These are phyloP conservation scores for Tragelaphus scriptus DNA, from an alignment of 2,113 vertebrate species.

Conservation along the genomic window DNA sequence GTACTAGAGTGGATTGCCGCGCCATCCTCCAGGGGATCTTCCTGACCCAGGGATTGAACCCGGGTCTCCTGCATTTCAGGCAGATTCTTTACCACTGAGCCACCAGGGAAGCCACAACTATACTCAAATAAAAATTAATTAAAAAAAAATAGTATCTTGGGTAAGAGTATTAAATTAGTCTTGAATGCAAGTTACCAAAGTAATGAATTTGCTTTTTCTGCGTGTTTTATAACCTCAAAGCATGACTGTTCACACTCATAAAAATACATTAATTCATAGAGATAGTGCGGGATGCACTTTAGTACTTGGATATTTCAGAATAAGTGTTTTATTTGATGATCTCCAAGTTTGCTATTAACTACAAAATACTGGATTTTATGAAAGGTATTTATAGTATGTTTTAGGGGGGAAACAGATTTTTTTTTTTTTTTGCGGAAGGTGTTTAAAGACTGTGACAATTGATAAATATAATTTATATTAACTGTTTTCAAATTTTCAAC, in stretches of 20 bases:
- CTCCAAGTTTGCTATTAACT: neutral
- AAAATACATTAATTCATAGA: neutral
- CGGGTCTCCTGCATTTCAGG: neutral
- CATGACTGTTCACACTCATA: neutral
- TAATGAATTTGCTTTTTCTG: neutral
- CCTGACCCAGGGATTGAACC: neutral
- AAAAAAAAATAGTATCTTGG: neutral
- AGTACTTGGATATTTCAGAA: constrained; percentile 9
- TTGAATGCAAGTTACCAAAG: neutral
- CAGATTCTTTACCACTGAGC: neutral
- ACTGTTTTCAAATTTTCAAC: neutral
- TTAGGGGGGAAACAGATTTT: neutral
- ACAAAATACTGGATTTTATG: neutral
- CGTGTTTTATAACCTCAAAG: neutral
- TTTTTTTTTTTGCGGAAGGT: neutral
- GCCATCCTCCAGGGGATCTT: neutral
- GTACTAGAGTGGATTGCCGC: neutral
- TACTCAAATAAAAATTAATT: neutral
- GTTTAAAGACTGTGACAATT: neutral
- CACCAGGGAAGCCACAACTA: neutral
- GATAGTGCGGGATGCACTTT: neutral
- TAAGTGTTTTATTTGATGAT: neutral
- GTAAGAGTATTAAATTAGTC: neutral
- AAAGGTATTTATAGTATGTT: neutral
- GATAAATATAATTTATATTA: constrained; percentile 28